These are phyloP conservation scores for Gadus chalcogrammus DNA, from an alignment of 2,113 vertebrate species.

Conservation along the genomic window DNA sequence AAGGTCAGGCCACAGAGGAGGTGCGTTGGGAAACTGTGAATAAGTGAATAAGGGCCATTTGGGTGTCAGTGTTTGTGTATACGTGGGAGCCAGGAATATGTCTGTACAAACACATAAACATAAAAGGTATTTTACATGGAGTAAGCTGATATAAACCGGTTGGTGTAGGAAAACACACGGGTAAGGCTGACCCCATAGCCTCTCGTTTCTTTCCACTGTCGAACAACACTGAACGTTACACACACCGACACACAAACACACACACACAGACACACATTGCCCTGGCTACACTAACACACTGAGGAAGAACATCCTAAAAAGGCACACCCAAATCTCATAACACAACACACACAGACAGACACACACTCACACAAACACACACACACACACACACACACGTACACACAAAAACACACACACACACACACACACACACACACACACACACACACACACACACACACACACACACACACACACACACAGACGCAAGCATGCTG, in stretches of 20 bases:
- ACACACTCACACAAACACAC: conserved; percentile 38
- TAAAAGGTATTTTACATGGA: conserved; percentile 11
- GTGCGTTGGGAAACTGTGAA: conserved; percentile 65
- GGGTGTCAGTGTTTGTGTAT: not conserved
- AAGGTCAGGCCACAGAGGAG: conserved; percentile 47
- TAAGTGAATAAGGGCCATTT: conserved; percentile 38
- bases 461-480: too few species aligned
- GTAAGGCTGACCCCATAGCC: conserved; percentile 28
- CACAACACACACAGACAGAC: conserved; percentile 24
- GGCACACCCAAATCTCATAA: conserved; percentile 69
- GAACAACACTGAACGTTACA: conserved; percentile 37
- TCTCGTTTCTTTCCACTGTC: conserved; percentile 42
- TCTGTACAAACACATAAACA: not conserved
- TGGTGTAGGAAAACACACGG: conserved; percentile 21
- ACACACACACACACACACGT: conserved; percentile 15
- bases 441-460: conserved; percentile 19
- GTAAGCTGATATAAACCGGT: conserved; percentile 21
- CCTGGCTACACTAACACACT: conserved; percentile 54
- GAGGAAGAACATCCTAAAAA: conserved; percentile 65
- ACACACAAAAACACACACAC: conserved; percentile 38
- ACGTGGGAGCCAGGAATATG: not conserved
- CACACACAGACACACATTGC: conserved; percentile 25
- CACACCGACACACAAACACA: conserved; percentile 25
- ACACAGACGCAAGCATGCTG: conserved; percentile 61
- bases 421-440: too few species aligned